These are phyloP conservation scores for Thamnaconus septentrionalis DNA, from an alignment of 2,113 vertebrate genomes.

Conservation along the genomic window DNA sequence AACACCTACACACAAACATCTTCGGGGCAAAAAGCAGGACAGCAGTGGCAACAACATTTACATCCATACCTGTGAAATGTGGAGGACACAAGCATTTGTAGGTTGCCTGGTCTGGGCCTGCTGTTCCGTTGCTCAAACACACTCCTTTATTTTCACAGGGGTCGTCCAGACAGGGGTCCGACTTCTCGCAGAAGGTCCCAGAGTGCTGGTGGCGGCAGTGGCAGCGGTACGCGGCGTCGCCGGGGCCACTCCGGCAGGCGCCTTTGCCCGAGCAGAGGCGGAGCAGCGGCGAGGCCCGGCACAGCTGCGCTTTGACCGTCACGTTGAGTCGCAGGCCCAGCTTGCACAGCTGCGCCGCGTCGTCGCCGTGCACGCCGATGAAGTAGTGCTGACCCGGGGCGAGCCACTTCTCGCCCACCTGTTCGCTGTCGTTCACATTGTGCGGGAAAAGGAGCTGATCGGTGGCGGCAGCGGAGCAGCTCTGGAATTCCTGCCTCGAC, in stretches of 20 bases:
- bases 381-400: slow-evolving; percentile 80
- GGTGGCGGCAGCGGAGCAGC: slow-evolving; percentile 64
- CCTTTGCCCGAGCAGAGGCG: slow-evolving; percentile 81
- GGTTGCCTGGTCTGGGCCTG: slow-evolving; percentile 46
- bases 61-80: slow-evolving; percentile 78
- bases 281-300: slow-evolving; percentile 67
- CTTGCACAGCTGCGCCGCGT: slow-evolving; percentile 62
- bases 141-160: slow-evolving; percentile 78
- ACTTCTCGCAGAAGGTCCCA: slow-evolving; percentile 81
- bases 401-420: slow-evolving; percentile 77
- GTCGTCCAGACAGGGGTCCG: slow-evolving; percentile 72
- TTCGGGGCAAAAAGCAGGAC: no score
- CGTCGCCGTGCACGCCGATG: slow-evolving; percentile 67
- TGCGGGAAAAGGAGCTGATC: slow-evolving; percentile 72
- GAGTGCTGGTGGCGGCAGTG: slow-evolving; percentile 74
- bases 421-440: slow-evolving; percentile 65
- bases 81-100: slow-evolving; percentile 76
- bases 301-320: slow-evolving; percentile 78
- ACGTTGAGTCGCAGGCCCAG: slow-evolving; percentile 80
- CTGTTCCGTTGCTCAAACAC: slow-evolving; percentile 64
- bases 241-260: slow-evolving; percentile 73
- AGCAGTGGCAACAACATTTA: not conserved
- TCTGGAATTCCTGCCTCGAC: slow-evolving; percentile 77
- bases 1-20: no score
- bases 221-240: slow-evolving; percentile 77